phyloP scores from a whole-genome alignment of 64 coral and sea anemone genomes.

The Montipora cactus region DNA sequence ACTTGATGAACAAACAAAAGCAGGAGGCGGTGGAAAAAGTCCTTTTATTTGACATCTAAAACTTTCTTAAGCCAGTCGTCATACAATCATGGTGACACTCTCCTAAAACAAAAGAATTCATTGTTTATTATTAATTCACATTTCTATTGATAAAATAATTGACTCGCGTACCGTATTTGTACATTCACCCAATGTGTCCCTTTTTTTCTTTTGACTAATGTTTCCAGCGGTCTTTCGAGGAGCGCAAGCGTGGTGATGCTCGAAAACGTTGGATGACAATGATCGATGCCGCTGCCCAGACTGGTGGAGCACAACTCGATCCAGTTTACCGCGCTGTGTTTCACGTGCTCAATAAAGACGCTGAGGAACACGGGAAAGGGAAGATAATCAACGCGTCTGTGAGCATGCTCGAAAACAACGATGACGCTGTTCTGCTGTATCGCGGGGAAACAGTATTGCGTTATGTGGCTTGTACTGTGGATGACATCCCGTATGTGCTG shows the following conservation, averaged over 20 bases:
- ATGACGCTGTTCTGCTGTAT: conserved; percentile 56
- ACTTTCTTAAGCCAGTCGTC: no score
- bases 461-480: conserved; percentile 83
- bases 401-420: conserved; percentile 92
- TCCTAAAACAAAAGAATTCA: no score
- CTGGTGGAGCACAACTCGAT: conserved; percentile 89
- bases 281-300: conserved; percentile 94
- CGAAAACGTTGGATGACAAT: conserved; percentile 91
- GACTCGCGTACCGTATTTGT: no score
- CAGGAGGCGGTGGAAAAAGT: no score
- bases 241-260: conserved; percentile 90
- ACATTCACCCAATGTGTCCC: no score
- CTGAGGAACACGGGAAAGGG: conserved; percentile 83
- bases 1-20: no score
- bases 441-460: conserved; percentile 89
- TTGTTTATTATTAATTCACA: no score
- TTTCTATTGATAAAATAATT: no score
- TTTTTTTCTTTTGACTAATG: background rate
- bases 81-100: no score
- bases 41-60: no score
- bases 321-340: conserved; percentile 95
- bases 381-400: conserved; percentile 82
- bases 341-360: conserved; percentile 90
- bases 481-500: conserved; percentile 86
- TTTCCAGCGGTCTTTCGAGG: conserved; percentile 94